Evolutionary conservation across 2,113 vertebrate species (phyloP), one percentile per base, ranked within the genome.

Genomic region (Takifugu bimaculatus): DNA sequence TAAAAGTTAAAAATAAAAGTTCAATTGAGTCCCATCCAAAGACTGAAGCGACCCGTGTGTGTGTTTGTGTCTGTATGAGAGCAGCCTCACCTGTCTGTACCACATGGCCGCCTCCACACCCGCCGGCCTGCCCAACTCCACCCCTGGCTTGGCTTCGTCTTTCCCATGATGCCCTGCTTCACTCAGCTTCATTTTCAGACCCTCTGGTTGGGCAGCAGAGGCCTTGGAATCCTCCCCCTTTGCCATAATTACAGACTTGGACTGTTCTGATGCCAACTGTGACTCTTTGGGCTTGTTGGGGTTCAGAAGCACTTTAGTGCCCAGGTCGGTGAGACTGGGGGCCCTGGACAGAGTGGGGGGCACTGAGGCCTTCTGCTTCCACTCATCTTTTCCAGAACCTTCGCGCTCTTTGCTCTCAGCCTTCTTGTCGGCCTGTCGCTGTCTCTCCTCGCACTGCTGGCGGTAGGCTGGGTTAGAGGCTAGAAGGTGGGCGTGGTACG

Each of bases 221-320:
- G 80, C 48, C 83, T 96, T 97, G 32, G 89, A 81, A 27, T 98
- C 95, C 57, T 98, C 96, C 43, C 92, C 87, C 80, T 96, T 97
- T 26, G 92, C 93, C 79, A 97, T 96, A 74, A 97, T 96, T 74
- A 97, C 96, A 0, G 95, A 98, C 71, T 98, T 97, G 77, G 91
- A 68, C 57, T 92, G 82, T 48, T 97, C 81, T 0, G 85, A 88
- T 4, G 87, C 66, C 0, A 78, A 73, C 3, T 80, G 26, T 50
- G 89, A 20, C 28, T 83, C 76, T 58, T 82, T 81, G n/a, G 69
- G 29, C 45, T 79, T 87, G 4, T 6, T 9, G 0, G 58, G 52
- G 63, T 69, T 94, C 0, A 82, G 61, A 54, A 89, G 91, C 63
- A 92, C 94, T 73, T 94, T 95, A 15, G 88, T 57, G 28, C 91